Evolutionary conservation across 1,140 invertebrate species (phyloP).

Genomic region (Drosophila novamexicana): DNA sequence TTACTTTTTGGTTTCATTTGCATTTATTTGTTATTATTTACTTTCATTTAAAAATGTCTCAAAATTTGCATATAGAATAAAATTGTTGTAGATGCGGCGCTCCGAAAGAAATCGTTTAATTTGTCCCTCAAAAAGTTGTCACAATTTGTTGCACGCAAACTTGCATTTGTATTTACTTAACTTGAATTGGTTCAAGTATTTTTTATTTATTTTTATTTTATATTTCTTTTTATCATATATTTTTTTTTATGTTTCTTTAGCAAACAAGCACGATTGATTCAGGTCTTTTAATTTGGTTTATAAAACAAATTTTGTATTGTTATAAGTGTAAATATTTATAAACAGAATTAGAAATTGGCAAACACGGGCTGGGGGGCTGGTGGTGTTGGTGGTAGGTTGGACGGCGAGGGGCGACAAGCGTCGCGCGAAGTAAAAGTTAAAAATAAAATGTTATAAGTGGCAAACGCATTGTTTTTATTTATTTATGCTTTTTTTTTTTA

Average conservation of each 20-base stretch:
- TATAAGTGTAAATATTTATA: constrained; percentile 45
- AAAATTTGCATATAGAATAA: constrained; percentile 40
- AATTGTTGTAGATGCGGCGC: neutral
- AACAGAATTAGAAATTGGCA: constrained; percentile 38
- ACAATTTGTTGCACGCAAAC: constrained; percentile 1
- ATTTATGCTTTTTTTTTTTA: constrained; percentile 38
- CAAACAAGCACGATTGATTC: constrained; percentile 26
- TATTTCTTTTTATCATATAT: constrained; percentile 15
- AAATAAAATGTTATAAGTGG: constrained; percentile 77
- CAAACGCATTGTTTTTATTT: constrained; percentile 52
- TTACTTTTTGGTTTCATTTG: constrained; percentile 8
- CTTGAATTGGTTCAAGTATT: constrained; percentile 3
- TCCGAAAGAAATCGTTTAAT: constrained; percentile 9
- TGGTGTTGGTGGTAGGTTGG: constrained; percentile 9
- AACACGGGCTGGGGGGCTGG: constrained; percentile 6
- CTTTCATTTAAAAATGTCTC: constrained; percentile 21
- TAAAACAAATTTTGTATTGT: constrained; percentile 27
- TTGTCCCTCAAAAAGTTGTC: constrained; percentile 8
- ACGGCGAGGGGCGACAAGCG: constrained; percentile 14
- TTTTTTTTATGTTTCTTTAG: constrained; percentile 18
- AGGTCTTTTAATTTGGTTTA: constrained; percentile 22
- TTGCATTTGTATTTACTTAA: constrained; percentile 12
- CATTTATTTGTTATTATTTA: neutral
- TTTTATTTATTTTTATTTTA: constrained; percentile 13
- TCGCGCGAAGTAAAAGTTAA: constrained; percentile 72